Evolutionary conservation across 2,113 vertebrate species (phyloP), one percentile per base, ranked within the genome.

Genomic region (Gymnocephalus cernua): DNA sequence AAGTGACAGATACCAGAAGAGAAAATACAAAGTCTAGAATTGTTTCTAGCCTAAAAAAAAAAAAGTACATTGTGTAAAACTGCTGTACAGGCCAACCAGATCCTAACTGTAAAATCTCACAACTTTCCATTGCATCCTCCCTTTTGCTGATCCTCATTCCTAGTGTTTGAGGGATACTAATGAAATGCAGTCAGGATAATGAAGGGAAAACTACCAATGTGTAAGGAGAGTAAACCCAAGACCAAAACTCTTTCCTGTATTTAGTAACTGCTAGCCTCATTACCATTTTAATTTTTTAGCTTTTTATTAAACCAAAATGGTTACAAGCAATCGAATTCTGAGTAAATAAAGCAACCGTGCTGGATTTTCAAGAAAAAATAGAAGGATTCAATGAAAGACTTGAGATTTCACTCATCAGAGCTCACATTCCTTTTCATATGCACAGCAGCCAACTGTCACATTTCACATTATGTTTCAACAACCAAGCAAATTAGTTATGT

Each of bases 11-110:
- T 74, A 74, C 32, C 89, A 91, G 86, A 87, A 70, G 72, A 89
- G 78, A 89, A 92, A 91, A 89, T 90, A 94, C 82, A 94, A 93
- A 93, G 77, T 82, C 80, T 86, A 86, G 83, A 93, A 81, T 53
- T 70, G 51, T 72, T 91, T 80, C 54, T 77, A 77, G 65, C 65
- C 56, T 92, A 91, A 72, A 84, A 90, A 32, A 90, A 32, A 32
- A 90, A 69, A 75, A 80, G 75, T 58, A 89, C 41, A 80, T 80
- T 25, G 21, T 83, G 82, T 85, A 89, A 92, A 93, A 92, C 58
- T 59, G 77, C 77, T 82, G 62, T 73, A 86, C 86, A 91, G 74
- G 67, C 68, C 68, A 81, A 87, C 74, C 54, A 80, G 64, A 86
- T 74, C 62, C 27, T 71, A 54, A 83, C 19, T 9, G 70, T 58